Evolutionary conservation across 2,888 invertebrate species (phyloP).

Genomic region (Leptinotarsa rubiginosa): DNA sequence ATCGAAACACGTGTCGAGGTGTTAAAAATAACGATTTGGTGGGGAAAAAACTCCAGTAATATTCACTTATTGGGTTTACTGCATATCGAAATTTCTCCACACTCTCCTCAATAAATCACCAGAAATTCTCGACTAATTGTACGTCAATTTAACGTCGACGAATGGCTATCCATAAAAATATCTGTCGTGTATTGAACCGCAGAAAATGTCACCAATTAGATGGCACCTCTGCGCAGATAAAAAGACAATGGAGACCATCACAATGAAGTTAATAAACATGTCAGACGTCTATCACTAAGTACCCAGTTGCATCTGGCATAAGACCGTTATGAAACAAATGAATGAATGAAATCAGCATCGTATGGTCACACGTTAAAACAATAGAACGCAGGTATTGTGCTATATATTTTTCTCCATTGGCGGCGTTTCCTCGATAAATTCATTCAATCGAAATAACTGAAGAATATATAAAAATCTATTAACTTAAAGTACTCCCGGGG

Average conservation of each 20-base stretch:
- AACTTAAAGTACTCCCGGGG: no score
- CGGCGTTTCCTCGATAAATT: conserved; percentile 12
- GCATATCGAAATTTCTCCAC: conserved; percentile 15
- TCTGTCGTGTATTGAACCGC: conserved; percentile 19
- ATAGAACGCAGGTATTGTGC: conserved; percentile 41
- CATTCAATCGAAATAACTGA: not conserved
- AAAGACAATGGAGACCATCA: conserved; percentile 47
- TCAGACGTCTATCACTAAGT: conserved; percentile 49
- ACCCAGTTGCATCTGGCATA: conserved; percentile 42
- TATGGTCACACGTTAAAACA: conserved; percentile 52
- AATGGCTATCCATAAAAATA: conserved; percentile 13
- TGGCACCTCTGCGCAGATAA: conserved; percentile 40
- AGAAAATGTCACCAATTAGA: conserved; percentile 40
- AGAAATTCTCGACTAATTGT: conserved; percentile 19
- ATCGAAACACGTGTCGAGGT: no score
- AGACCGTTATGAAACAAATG: conserved; percentile 51
- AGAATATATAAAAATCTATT: not conserved
- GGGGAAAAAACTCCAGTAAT: no score
- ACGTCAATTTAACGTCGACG: conserved; percentile 1
- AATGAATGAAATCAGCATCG: conserved; percentile 50
- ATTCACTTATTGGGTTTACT: not conserved
- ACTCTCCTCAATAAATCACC: conserved; percentile 17
- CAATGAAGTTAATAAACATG: conserved; percentile 51
- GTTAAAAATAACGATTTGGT: no score
- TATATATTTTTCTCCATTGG: conserved; percentile 33